A percentile compares a stretch with the other conserved stretches of the same genome.
phyloP scores from a whole-genome alignment of 2,888 invertebrate genomes.

The Sylvicola fuscatus region DNA sequence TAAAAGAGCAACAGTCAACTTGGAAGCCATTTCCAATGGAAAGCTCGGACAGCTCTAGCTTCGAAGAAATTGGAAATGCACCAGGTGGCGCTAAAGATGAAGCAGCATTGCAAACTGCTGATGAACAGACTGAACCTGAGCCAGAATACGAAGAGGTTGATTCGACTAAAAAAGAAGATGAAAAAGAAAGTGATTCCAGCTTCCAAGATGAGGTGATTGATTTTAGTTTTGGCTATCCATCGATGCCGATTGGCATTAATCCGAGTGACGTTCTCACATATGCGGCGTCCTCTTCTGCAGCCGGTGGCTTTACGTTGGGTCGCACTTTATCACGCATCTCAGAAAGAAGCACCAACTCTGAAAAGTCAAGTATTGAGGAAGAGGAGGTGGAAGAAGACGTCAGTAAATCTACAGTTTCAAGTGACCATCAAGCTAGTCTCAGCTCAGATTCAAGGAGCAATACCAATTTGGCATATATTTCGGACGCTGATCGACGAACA shows the following conservation, averaged over 20 bases:
- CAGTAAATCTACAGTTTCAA: slow-evolving; percentile 47
- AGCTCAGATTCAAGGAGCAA: slow-evolving; percentile 68
- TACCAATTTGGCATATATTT: slow-evolving; percentile 51
- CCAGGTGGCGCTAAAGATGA: no score
- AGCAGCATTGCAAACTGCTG: slow-evolving; percentile 49
- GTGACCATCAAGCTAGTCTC: slow-evolving; percentile 66
- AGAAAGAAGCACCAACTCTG: slow-evolving; percentile 72
- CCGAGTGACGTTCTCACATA: slow-evolving; percentile 50
- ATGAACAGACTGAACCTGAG: slow-evolving; percentile 30
- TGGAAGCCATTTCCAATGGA: slow-evolving; percentile 71
- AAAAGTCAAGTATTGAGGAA: slow-evolving; percentile 65
- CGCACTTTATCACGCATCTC: slow-evolving; percentile 71
- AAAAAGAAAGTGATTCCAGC: slow-evolving; percentile 35
- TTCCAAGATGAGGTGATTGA: slow-evolving; percentile 57
- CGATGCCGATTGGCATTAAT: slow-evolving; percentile 32
- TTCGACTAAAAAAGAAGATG: slow-evolving; percentile 27
- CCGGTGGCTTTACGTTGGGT: slow-evolving; percentile 41
- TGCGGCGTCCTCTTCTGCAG: slow-evolving; percentile 25
- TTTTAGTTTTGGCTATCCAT: slow-evolving; percentile 56
- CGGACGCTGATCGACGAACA: slow-evolving; percentile 57
- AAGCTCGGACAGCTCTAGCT: slow-evolving; percentile 68
- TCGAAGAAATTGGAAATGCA: slow-evolving; percentile 35
- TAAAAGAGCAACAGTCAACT: slow-evolving; percentile 51
- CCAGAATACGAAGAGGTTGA: slow-evolving; percentile 21
- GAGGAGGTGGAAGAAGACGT: slow-evolving; percentile 57